A percentile compares a stretch with the other conserved stretches of the same genome.
These are phyloP conservation scores for Vanessa cardui DNA, from an alignment of 2,888 invertebrate genomes.

Conservation along the genomic window DNA sequence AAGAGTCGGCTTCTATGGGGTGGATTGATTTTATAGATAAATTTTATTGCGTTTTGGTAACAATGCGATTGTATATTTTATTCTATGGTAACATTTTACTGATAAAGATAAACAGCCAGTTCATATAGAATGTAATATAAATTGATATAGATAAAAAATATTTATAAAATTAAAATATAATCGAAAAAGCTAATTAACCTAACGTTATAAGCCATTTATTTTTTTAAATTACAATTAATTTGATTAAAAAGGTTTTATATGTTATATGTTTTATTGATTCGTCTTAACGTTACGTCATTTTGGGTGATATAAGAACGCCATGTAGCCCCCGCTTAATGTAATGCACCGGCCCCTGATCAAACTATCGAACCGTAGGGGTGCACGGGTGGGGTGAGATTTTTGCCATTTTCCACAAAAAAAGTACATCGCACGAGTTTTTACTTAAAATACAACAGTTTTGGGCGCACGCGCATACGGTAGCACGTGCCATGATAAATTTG, in stretches of 20 bases:
- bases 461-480: constrained; percentile 69
- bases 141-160: too few species aligned
- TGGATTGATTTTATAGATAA: constrained; percentile 15
- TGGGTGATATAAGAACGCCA: constrained; percentile 38
- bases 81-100: too few species aligned
- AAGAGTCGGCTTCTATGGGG: constrained; percentile 61
- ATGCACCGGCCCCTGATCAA: constrained; percentile 76
- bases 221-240: too few species aligned
- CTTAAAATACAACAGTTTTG: constrained; percentile 76
- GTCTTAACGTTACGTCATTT: neutral
- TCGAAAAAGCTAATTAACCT: too few species aligned
- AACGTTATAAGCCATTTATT: too few species aligned
- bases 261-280: neutral
- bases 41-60: constrained; percentile 6
- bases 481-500: constrained; percentile 58
- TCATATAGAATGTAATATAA: neutral
- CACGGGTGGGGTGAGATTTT: constrained; percentile 71
- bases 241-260: neutral
- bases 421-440: constrained; percentile 70
- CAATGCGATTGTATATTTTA: too few species aligned
- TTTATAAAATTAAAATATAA: too few species aligned
- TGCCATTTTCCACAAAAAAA: constrained; percentile 79
- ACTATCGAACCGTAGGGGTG: constrained; percentile 64
- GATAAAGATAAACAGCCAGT: too few species aligned
- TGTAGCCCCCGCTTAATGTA: constrained; percentile 57